Base-by-base conservation (phyloP, 2,797 vertebrate species). In the Eidolon dupreanum region DNA sequence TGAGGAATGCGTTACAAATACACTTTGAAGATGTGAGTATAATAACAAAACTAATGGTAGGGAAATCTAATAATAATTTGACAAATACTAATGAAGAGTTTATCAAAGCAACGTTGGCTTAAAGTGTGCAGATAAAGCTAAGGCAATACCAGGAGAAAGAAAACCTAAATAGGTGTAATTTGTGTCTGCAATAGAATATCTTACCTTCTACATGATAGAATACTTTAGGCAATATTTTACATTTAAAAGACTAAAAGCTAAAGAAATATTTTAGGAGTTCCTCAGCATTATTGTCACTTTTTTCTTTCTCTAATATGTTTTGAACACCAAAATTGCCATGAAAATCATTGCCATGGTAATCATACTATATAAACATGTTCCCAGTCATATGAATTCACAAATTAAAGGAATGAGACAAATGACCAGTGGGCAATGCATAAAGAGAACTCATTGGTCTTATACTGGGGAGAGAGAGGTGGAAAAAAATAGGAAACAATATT, bases 1-100 rank as follows among this genome's bases (percentile, higher is more conserved):
- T 93, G 66, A 93, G 92, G 46, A 96, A 82, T 68, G 15, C 33
- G 49, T 93, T 86, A 66, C 85, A 89, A 95, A 81, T 94, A 91
- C 5, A 73, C 77, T 96, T 96, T 73, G 82, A 95, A 71, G 63
- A 77, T 75, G 61, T 82, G 19, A 81, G 41, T 77, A 9, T 28
- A 74, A 81, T 83, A 93, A 85, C 16, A 89, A 93, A 90, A 63
- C 4, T 65, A 19, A 86, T 84, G 66, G 33, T 81, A 77, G 33
- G 41, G 65, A 86, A 49, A 78, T 96, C 75, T 61, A 91, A 85
- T 33, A 93, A 41, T 96, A 81, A 89, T 94, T 77, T 94, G 83
- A 90, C 86, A 97, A 81, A 83, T 84, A 65, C 31, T 95, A 84
- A 84, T 59, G 38, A 95, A 68, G 78, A 70, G 1, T 86, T 97